Base-by-base conservation (phyloP, 2,797 vertebrate genomes). In the Acridotheres tristis region DNA sequence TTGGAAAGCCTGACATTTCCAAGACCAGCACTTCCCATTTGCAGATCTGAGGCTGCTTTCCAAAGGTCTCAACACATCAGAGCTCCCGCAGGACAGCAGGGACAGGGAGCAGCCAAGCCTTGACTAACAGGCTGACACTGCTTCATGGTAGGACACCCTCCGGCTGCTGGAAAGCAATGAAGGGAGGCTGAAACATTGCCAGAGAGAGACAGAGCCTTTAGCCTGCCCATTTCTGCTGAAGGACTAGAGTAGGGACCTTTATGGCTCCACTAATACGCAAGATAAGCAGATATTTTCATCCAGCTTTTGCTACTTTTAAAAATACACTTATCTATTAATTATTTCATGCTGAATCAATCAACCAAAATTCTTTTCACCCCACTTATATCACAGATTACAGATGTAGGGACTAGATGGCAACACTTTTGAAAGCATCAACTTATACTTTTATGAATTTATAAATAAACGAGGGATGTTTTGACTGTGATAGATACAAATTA, bases 1-100 rank as follows among this genome's bases (percentile, higher is more conserved):
- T 93, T 90, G 89, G 76, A 85, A 92, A 89, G 43, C 50, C 58
- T 96, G 92, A 94, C 89, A 86, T 91, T 95, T 91, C 62, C 85
- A 89, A 88, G 62, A 80, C 47, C 66, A 81, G 73, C 32, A 38
- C 13, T 68, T 78, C 48, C 48, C 78, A 78, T 81, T 72, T 96
- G 47, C 51, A 81, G 80, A 91, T 81, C 4, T 59, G 69, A 86
- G 72, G 40, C 69, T 81, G 82, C 69, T 91, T 89, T 89, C 69
- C 59, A 88, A 89, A 96, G 88, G 51, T 76, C 66, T 89, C 6
- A 38, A 43, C 75, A 42, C 30, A 77, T 57, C 79, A 81, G 53
- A 81, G 48, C 51, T 94, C 89, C 76, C 11, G 0, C 34, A 81
- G 89, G 82, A 91, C 34, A 81, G 69, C 54, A 72, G 47, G 76